These are phyloP conservation scores for Drosophila prostipennis DNA, from an alignment of 2,888 invertebrate genomes.

Conservation along the genomic window DNA sequence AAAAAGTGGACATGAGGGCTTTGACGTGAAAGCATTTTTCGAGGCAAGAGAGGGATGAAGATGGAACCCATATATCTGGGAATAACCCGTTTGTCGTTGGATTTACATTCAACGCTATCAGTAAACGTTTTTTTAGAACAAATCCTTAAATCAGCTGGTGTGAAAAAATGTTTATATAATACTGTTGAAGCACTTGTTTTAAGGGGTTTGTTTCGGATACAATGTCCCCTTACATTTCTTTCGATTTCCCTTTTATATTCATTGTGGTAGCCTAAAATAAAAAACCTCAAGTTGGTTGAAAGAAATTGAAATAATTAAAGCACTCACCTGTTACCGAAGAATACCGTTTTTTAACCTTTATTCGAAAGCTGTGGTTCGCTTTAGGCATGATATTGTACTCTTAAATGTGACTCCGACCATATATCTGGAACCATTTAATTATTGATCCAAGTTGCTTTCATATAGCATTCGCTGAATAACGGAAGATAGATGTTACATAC, in stretches of 20 bases:
- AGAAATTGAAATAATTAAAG: not conserved
- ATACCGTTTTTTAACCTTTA: conserved; percentile 12
- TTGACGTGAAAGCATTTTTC: conserved; percentile 28
- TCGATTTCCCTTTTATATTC: conserved; percentile 3
- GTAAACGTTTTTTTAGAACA: not conserved
- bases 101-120: conserved; percentile 3
- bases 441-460: not conserved
- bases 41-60: conserved; percentile 5
- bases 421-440: not conserved
- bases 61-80: not conserved
- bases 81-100: not conserved
- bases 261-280: conserved; percentile 2
- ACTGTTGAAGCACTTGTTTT: conserved; percentile 1
- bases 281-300: not conserved
- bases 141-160: not conserved
- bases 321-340: conserved; percentile 7
- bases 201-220: not conserved
- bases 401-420: not conserved
- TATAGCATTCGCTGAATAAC: not conserved
- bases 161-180: conserved; percentile 12
- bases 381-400: conserved; percentile 12
- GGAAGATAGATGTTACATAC: not conserved
- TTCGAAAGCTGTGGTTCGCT: conserved; percentile 10
- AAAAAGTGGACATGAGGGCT: conserved; percentile 5
- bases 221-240: not conserved